A percentile compares a stretch with the other conserved stretches of the same genome.
phyloP scores from a whole-genome alignment of 2,113 vertebrate species.

The Nanorana parkeri region DNA sequence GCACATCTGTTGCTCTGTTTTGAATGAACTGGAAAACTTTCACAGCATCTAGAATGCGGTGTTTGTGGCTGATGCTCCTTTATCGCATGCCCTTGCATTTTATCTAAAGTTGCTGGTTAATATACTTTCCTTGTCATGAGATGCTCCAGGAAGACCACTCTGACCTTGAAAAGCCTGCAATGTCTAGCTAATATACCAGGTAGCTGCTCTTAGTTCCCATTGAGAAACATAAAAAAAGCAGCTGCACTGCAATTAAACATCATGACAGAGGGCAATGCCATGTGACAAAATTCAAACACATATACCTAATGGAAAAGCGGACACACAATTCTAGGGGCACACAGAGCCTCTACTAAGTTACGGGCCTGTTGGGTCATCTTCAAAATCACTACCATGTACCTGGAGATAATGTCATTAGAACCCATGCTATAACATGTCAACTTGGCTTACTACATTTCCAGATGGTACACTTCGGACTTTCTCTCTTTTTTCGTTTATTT shows the following conservation, averaged over 20 bases:
- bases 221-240: neutral
- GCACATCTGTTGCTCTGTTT: constrained; percentile 27
- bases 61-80: neutral
- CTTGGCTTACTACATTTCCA: too few relatives aligned
- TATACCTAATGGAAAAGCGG: too few relatives aligned
- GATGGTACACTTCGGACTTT: too few relatives aligned
- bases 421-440: too few relatives aligned
- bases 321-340: too few relatives aligned
- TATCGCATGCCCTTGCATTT: constrained; percentile 33
- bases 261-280: neutral
- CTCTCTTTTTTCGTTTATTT: too few relatives aligned
- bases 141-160: neutral
- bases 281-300: too few relatives aligned
- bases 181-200: neutral
- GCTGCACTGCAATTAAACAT: neutral
- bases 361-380: too few relatives aligned
- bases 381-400: too few relatives aligned
- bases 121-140: neutral
- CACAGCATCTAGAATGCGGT: constrained; percentile 24
- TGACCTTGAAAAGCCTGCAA: constrained; percentile 38
- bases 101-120: constrained; percentile 25
- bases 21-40: constrained; percentile 10
- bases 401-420: too few relatives aligned
- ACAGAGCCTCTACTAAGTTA: too few relatives aligned
- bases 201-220: neutral